Base-by-base conservation (phyloP, 2,797 vertebrate species). In the Xerus rutilus region DNA sequence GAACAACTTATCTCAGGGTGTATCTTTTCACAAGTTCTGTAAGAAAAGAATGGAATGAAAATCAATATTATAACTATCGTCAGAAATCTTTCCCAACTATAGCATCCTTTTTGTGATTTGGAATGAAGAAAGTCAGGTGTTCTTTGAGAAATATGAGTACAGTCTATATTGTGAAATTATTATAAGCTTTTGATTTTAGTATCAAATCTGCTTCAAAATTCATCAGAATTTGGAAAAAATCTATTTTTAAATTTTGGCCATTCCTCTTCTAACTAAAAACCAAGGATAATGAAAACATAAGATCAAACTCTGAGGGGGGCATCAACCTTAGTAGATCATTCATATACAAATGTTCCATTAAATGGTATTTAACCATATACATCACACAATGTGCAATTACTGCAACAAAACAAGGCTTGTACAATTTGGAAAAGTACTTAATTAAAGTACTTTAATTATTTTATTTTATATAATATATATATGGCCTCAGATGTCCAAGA, bases 251-350 rank as follows among this genome's bases (percentile, higher is more conserved):
- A 59, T 64, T 54, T 90, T 82, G 28, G 20, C 57, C n/a, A 30
- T 79, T 64, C 11, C 64, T 94, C 94, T 88, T 67, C 52, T 84
- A 93, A 94, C 45, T 45, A 77, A n/a, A 79, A 92, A 73, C 11
- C n/a, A 89, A 47, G 2, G 12, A 62, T 43, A 25, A 79, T 32
- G 90, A 93, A 89, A 85, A 4, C 32, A 28, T 69, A 89, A 83
- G 39, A 47, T 86, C 11, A 54, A 15, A 52, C 45, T 85, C 6
- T 9, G 25, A 47, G 43, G 23, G 23, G 21, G n/a, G 1, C 21
- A 70, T 23, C 45, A 20, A 43, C 23, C 17, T 91, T 62, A 67
- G 23, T 69, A 49, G 84, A 79, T 76, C 30, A 70, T 25, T 90
- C 20, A 15, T 17, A 32, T 13, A 67, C 21, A 77, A 47, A 70